Percentiles rank a stretch among this genome's conserved stretches.
phyloP scores from a whole-genome alignment of 2,113 vertebrate genomes.

The Hepsetus odoe region DNA sequence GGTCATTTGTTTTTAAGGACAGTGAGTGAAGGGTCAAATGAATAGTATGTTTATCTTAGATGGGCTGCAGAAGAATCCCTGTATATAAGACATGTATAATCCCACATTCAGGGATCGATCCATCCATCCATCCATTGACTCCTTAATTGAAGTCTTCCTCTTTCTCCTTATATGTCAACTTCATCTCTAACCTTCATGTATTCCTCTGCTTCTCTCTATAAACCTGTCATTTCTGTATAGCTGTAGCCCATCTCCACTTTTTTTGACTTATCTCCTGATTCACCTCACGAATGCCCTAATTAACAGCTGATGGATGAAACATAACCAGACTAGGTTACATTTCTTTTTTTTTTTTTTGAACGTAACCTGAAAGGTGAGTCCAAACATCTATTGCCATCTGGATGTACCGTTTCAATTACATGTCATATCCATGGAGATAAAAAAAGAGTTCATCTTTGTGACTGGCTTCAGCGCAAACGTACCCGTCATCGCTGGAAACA shows the following conservation, averaged over 20 bases:
- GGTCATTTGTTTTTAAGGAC: background rate
- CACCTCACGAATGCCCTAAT: background rate
- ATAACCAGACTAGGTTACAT: background rate
- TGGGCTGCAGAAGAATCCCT: background rate
- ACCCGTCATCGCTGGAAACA: slow-evolving; percentile 2
- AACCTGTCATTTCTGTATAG: background rate
- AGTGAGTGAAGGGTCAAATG: background rate
- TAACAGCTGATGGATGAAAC: background rate
- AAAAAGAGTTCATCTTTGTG: slow-evolving; percentile 18
- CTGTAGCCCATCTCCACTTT: background rate
- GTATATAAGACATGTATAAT: slow-evolving; percentile 12
- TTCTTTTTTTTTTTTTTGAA: background rate
- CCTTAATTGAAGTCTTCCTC: background rate
- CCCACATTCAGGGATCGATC: slow-evolving; percentile 21
- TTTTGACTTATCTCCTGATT: background rate
- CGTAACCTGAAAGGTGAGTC: slow-evolving; percentile 35
- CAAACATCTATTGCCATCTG: slow-evolving; percentile 37
- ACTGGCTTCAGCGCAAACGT: slow-evolving; percentile 13
- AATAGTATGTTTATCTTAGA: background rate
- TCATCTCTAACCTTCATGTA: background rate
- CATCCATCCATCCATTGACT: background rate
- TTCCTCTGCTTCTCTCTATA: background rate
- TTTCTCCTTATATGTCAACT: background rate
- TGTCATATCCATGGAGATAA: slow-evolving; percentile 21
- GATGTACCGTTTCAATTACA: slow-evolving; percentile 22